Evolutionary conservation across 2,888 invertebrate species (phyloP), one percentile per base, ranked within the genome.

Genomic region (Macrosoma leucophasiata): DNA sequence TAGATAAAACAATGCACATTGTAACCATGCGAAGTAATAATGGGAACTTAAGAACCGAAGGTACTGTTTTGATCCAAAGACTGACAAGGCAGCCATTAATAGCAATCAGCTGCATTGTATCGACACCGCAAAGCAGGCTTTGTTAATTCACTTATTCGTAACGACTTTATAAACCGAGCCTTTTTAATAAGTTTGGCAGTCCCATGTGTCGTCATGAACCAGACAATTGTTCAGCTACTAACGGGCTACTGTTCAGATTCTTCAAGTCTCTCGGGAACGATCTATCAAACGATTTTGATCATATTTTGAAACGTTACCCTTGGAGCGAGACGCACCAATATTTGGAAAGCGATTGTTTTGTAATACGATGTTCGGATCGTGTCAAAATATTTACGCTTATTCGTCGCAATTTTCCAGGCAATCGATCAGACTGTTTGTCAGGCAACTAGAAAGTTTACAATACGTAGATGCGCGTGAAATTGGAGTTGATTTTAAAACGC

Each of bases 381-480:
- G 82, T 82, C 82, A 81, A 68, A 82, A 82, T 81, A 82, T 82
- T 82, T 78, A 73, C 74, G 65, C 59, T 52, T 63, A 69, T 69
- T 70, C 65, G 50, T 58, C 60, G 52, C 72, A 57, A 81, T 82
- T 82, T 82, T 71, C 70, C 66, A 65, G 62, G 46, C 69, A 57
- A 82, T 82, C 82, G 71, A 82, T 82, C 81, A 74, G 60, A 45
- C 39, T 50, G 50, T 59, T 55, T 55, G 52, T 55, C 46, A 46
- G 36, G 32, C 28, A 31, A 41, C 48, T 55, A 53, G 60, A 61
- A 59, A 59, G 58, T 56, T 67, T 74, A 70, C 69, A 58, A 60
- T 57, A 63, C 53, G 55, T 50, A 43, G 45, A 55, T 52, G 52
- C 44, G 68, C 72, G 70, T 78, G 72, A 77, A 79, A 78, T 78